Conservation (phyloP, 2,113 vertebrate genomes). For the Syrmaticus mikado region DNA sequence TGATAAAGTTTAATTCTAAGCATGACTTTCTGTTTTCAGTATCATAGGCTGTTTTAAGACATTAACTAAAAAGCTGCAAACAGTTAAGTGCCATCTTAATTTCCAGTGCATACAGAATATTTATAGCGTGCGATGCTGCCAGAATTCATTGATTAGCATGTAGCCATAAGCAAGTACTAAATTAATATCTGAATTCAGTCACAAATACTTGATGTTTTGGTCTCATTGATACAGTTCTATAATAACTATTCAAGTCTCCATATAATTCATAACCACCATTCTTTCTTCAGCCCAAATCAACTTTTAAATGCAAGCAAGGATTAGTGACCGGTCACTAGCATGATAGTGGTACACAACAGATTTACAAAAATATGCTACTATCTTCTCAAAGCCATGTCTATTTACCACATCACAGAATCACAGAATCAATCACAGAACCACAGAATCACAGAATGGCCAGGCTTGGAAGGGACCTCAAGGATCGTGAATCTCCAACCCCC, state of each 20-base stretch:
- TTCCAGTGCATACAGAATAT: not conserved
- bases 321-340: not conserved
- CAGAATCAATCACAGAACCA: no score
- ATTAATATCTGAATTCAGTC: not conserved
- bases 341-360: not conserved
- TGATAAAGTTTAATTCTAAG: not conserved
- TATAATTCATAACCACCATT: not conserved
- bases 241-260: not conserved
- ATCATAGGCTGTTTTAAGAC: not conserved
- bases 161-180: not conserved
- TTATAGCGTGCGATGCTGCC: not conserved
- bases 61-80: not conserved
- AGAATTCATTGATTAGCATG: not conserved
- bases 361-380: not conserved
- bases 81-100: not conserved
- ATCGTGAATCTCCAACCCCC: no score
- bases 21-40: not conserved
- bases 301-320: not conserved
- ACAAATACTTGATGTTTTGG: not conserved
- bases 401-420: not conserved
- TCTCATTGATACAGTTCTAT: not conserved
- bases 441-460: no score
- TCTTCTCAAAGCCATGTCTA: not conserved
- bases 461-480: no score
- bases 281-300: not conserved